Conservation (phyloP, 1,140 invertebrate genomes). For the Asobara japonica region DNA sequence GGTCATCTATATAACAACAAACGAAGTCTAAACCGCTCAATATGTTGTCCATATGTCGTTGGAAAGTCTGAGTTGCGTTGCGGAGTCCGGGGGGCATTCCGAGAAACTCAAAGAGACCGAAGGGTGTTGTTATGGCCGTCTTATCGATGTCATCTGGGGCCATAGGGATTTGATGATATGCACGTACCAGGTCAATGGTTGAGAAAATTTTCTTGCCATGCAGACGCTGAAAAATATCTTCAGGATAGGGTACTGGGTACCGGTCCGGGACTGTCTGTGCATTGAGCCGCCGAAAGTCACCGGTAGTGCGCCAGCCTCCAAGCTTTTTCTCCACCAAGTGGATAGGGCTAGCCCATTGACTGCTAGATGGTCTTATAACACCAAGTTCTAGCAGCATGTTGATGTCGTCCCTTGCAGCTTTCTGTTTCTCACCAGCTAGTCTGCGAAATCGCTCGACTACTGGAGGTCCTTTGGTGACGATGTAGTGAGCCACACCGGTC, state of each 20-base stretch:
- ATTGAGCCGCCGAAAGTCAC: conserved; percentile 58
- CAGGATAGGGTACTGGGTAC: conserved; percentile 43
- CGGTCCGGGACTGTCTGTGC: conserved; percentile 45
- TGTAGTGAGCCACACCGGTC: conserved; percentile 31
- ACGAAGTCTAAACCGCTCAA: conserved; percentile 31
- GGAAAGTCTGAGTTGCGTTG: conserved; percentile 41
- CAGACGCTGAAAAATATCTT: conserved; percentile 52
- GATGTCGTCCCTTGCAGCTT: conserved; percentile 25
- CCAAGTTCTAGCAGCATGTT: not conserved
- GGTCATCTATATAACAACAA: conserved; percentile 33
- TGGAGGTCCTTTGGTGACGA: conserved; percentile 42
- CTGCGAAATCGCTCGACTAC: conserved; percentile 37
- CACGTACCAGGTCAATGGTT: conserved; percentile 54
- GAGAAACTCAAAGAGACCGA: conserved; percentile 42
- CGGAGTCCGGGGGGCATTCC: conserved; percentile 54
- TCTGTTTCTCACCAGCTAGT: conserved; percentile 40
- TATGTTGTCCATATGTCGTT: conserved; percentile 38
- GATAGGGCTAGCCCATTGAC: conserved; percentile 55
- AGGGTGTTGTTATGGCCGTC: conserved; percentile 51
- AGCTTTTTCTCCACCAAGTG: conserved; percentile 51
- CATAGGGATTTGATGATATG: conserved; percentile 62
- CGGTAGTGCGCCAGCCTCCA: conserved; percentile 45
- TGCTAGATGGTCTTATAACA: conserved; percentile 6
- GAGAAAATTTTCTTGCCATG: conserved; percentile 49
- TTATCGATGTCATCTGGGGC: conserved; percentile 45